These are phyloP conservation scores for Anolis apletophallus DNA, from an alignment of 2,797 vertebrate genomes.

Conservation along the genomic window DNA sequence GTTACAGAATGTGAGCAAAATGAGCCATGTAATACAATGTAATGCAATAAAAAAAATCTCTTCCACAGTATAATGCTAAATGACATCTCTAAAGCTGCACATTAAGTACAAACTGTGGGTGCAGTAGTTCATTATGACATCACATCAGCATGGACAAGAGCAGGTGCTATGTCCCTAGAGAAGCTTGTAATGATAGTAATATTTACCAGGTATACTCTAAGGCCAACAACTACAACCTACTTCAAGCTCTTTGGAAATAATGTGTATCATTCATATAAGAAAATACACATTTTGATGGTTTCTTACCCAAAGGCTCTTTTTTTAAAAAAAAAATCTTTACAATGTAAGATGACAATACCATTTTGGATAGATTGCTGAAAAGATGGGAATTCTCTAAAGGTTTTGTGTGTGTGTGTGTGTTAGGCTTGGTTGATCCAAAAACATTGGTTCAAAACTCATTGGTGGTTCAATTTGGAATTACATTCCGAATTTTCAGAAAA, in stretches of 20 bases:
- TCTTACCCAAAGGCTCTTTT: background rate
- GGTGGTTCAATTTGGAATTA: no score
- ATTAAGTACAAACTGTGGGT: conserved; percentile 1
- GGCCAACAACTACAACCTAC: background rate
- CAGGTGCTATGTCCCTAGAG: background rate
- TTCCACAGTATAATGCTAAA: conserved; percentile 1
- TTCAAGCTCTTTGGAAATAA: background rate
- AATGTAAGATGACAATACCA: conserved; percentile 1
- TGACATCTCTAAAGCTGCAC: background rate
- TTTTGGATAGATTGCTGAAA: background rate
- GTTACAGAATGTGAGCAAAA: background rate
- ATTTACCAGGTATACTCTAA: conserved; percentile 2
- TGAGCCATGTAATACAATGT: background rate
- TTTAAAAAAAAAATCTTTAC: background rate
- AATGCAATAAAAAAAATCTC: background rate
- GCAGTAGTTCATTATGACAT: background rate
- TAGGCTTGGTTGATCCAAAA: no score
- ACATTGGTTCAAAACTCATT: no score
- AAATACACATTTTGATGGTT: conserved; percentile 8
- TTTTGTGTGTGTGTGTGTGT: no score
- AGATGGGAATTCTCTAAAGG: background rate
- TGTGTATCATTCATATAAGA: background rate
- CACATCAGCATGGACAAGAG: conserved; percentile 3
- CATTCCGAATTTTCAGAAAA: no score
- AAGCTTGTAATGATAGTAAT: conserved; percentile 11